Evolutionary conservation across 2,888 invertebrate genomes (phyloP).

Genomic region (Venustoraphidia nigricollis): DNA sequence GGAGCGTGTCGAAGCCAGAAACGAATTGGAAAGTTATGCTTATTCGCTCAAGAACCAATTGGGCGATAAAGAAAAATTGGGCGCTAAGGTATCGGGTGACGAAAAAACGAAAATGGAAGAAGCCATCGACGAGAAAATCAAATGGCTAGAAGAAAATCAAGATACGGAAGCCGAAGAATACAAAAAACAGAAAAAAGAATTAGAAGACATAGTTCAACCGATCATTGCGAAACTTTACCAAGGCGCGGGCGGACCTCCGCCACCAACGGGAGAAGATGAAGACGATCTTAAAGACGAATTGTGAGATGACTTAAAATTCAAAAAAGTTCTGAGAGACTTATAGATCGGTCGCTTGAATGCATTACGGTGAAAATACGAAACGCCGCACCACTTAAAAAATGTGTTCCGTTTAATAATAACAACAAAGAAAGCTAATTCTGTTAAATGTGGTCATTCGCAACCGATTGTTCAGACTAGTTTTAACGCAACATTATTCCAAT

Average conservation of each 20-base stretch:
- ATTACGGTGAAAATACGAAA: too few species aligned
- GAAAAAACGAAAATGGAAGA: constrained; percentile 92
- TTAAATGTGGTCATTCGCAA: too few species aligned
- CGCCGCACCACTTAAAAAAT: too few species aligned
- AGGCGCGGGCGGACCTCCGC: constrained; percentile 64
- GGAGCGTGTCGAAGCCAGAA: constrained; percentile 89
- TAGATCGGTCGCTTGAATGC: too few species aligned
- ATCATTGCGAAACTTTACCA: constrained; percentile 95
- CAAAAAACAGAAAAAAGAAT: constrained; percentile 87
- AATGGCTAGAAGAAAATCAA: constrained; percentile 93
- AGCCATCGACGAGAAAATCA: constrained; percentile 92
- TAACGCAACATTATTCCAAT: too few species aligned
- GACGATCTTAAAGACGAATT: constrained; percentile 76
- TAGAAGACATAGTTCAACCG: constrained; percentile 91
- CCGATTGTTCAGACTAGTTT: too few species aligned
- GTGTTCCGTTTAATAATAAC: too few species aligned
- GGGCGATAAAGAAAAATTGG: constrained; percentile 91
- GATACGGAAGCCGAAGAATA: constrained; percentile 85
- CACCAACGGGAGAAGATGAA: constrained; percentile 48
- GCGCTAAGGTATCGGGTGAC: constrained; percentile 72
- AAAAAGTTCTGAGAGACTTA: too few species aligned
- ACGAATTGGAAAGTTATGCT: constrained; percentile 93
- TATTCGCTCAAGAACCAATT: constrained; percentile 97
- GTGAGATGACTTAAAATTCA: constrained; percentile 26
- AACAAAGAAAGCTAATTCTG: too few species aligned